Percentiles rank a stretch among this genome's conserved stretches.
Evolutionary conservation across 2,888 invertebrate genomes (phyloP).

Genomic region (Caenorhabditis sulstoni): DNA sequence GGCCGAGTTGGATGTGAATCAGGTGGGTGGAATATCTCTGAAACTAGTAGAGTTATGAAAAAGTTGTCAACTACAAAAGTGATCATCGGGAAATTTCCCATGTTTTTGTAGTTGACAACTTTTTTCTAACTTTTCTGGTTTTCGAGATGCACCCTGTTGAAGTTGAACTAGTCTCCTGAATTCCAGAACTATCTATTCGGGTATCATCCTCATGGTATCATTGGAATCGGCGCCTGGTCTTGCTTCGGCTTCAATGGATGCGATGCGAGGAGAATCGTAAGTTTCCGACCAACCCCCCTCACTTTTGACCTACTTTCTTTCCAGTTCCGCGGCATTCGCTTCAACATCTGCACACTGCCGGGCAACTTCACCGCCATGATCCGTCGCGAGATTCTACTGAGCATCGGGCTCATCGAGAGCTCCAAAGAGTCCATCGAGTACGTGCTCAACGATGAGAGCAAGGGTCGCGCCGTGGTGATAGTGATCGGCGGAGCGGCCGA

Average conservation of each 20-base stretch:
- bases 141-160: no score
- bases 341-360: conserved; percentile 61
- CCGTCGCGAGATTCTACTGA: conserved; percentile 81
- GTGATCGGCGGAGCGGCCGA: conserved; percentile 68
- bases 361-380: conserved; percentile 64
- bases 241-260: conserved; percentile 87
- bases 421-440: conserved; percentile 65
- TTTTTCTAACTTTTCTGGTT: no score
- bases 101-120: no score
- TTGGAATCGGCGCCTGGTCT: conserved; percentile 88
- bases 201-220: conserved; percentile 92
- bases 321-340: conserved; percentile 55
- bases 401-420: conserved; percentile 69
- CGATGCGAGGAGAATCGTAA: conserved; percentile 80
- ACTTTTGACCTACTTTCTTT: conserved; percentile 15
- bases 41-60: no score
- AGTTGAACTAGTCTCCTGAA: no score
- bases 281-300: no score
- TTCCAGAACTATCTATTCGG: conserved; percentile 82
- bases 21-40: conserved; percentile 42
- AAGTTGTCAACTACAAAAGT: no score
- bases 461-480: conserved; percentile 61
- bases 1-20: conserved; percentile 84
- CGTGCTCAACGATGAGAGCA: conserved; percentile 52
- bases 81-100: no score